Base-by-base conservation (phyloP, 2,797 vertebrate genomes). In the Vespertilio murinus region DNA sequence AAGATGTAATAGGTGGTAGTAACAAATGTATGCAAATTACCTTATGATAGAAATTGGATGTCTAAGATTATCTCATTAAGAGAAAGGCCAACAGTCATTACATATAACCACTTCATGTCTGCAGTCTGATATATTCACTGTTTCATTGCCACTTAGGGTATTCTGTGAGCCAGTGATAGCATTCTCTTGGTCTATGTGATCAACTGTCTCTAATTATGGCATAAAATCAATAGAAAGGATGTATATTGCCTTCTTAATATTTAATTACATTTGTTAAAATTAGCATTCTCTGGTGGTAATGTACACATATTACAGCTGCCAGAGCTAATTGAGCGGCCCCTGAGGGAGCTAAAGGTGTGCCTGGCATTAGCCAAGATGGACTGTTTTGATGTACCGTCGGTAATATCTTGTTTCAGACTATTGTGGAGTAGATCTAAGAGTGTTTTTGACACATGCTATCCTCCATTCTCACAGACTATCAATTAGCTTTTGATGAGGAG, bases 201-300 rank as follows among this genome's bases (percentile, higher is more conserved):
- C 93, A 69, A 47, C 74, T 87, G 54, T 65, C 47, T 90, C 71
- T n/a, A 38, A 94, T 85, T 80, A 93, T 35, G 52, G 10, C 71
- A 92, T 83, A 83, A 91, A 70, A 75, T 90, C 92, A 96, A 8
- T 93, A 87, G 20, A 80, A 96, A 88, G 6, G 30, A 67, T 94
- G 33, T 82, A 25, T 28, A n/a, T 40, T 89, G 25, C 83, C n/a
- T 14, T 90, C 75, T 94, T 96, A 92, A 93, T 88, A 88, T 90
- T 91, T 95, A 95, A 96, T 95, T 96, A 83, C 28, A 67, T 94
- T 90, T 97, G 96, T 71, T 67, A 3, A 74, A 95, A 93, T 89
- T 42, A 74, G 5, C 35, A 45, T 93, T 64, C 59, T 56, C 54
- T 94, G 28, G 52, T 64, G 30, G 81, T 77, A 73, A 59, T 59